Percentiles rank a stretch among this genome's conserved stretches.
phyloP scores from a whole-genome alignment of 2,113 vertebrate species.

The Rhinolophus sinicus region DNA sequence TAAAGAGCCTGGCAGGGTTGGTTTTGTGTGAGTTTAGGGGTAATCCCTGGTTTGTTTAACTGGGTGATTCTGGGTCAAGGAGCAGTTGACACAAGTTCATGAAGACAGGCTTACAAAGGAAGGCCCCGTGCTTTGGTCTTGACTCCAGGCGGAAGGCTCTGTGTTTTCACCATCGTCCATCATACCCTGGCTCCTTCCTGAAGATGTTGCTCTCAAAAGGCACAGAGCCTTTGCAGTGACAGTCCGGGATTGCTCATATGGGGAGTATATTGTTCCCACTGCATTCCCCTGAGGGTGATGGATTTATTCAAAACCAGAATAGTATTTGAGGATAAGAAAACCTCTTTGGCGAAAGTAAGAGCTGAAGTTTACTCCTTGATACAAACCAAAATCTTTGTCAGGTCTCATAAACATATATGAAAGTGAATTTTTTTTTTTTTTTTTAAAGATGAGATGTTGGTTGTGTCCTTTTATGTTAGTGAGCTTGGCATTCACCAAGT shows the following conservation, averaged over 20 bases:
- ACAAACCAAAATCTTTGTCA: not conserved
- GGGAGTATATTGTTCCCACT: not conserved
- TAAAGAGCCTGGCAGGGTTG: constrained; percentile 78
- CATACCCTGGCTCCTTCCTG: not conserved
- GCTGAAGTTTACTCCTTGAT: not conserved
- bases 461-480: not conserved
- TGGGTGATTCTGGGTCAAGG: constrained; percentile 81
- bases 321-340: not conserved
- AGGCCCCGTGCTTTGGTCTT: not conserved
- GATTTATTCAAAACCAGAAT: not conserved
- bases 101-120: not conserved
- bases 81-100: constrained; percentile 61
- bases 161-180: not conserved
- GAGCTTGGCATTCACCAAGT: not conserved
- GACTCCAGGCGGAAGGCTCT: not conserved
- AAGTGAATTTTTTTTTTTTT: not conserved
- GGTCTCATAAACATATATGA: not conserved
- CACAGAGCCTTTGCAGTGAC: not conserved
- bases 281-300: not conserved
- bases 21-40: constrained; percentile 81
- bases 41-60: constrained; percentile 83
- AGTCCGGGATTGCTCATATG: not conserved
- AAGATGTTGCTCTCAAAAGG: not conserved
- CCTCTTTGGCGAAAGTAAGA: not conserved
- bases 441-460: not conserved